A percentile compares a stretch with the other conserved stretches of the same genome.
Evolutionary conservation across 2,797 vertebrate genomes (phyloP).

Genomic region (Hoplostethus atlanticus): DNA sequence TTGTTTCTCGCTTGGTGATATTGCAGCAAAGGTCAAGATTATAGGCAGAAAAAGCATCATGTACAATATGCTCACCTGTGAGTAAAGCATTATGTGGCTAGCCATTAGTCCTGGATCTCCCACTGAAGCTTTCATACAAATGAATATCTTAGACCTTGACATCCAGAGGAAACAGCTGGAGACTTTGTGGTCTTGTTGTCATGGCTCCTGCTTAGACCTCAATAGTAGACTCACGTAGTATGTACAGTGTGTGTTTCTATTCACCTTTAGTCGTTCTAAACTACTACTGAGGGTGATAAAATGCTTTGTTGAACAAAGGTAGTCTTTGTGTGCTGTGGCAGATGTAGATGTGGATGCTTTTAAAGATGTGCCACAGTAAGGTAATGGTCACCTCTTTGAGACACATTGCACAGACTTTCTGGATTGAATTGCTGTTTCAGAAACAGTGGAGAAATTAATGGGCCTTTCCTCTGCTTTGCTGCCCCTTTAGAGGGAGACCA

Average conservation of each 20-base stretch:
- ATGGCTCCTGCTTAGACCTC: constrained; percentile 67
- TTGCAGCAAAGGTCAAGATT: constrained; percentile 48
- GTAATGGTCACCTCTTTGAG: too few relatives aligned
- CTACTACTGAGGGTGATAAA: constrained; percentile 53
- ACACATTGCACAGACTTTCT: too few relatives aligned
- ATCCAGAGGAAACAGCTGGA: constrained; percentile 60
- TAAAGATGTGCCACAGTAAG: constrained; percentile 42
- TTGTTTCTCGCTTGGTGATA: constrained; percentile 45
- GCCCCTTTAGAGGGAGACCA: constrained; percentile 22
- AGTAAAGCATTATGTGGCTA: constrained; percentile 51
- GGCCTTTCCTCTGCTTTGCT: constrained; percentile 36
- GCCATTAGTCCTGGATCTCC: constrained; percentile 48
- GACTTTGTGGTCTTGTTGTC: constrained; percentile 50
- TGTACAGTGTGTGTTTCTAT: constrained; percentile 49
- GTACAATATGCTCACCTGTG: constrained; percentile 48
- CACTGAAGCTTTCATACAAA: constrained; percentile 61
- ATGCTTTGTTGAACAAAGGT: constrained; percentile 63
- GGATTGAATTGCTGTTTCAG: too few relatives aligned
- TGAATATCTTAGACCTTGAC: constrained; percentile 54
- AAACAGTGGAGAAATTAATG: constrained; percentile 53
- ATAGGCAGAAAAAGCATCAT: constrained; percentile 53
- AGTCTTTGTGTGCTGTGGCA: constrained; percentile 57
- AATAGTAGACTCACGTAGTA: constrained; percentile 67
- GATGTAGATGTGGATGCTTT: constrained; percentile 48
- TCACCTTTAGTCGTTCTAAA: constrained; percentile 53